Conservation (phyloP, 2,113 vertebrate genomes). For the Pionites leucogaster region DNA sequence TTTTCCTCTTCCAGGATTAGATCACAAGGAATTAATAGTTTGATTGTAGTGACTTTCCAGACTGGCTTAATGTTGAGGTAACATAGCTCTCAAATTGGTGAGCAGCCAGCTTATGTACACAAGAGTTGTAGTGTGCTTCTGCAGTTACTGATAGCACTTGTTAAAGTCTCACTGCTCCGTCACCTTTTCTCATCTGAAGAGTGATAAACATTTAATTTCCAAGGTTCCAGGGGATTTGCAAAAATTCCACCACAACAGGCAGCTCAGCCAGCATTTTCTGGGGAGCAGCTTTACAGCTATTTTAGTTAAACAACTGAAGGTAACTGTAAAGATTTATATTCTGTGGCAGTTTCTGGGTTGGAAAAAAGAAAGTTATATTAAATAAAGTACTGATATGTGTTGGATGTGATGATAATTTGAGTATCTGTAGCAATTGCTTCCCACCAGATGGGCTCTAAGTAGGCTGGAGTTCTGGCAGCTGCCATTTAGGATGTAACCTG, state of each 20-base stretch:
- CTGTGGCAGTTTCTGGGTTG: neutral
- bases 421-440: neutral
- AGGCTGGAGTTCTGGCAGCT: neutral
- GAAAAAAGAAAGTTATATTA: neutral
- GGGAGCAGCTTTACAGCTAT: neutral
- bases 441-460: neutral
- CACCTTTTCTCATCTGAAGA: neutral
- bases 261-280: neutral
- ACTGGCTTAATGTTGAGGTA: neutral
- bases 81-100: neutral
- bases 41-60: neutral
- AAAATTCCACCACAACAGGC: neutral
- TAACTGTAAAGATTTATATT: neutral
- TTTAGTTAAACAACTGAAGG: neutral
- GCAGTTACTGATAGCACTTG: neutral
- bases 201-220: neutral
- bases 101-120: neutral
- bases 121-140: neutral
- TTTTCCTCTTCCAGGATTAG: neutral
- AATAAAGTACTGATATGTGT: neutral
- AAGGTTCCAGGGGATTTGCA: neutral
- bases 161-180: neutral
- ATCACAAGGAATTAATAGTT: neutral
- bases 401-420: neutral
- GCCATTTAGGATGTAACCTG: neutral